These are phyloP conservation scores for Exaiptasia diaphana DNA, from an alignment of 64 coral and sea anemone genomes.

Conservation along the genomic window DNA sequence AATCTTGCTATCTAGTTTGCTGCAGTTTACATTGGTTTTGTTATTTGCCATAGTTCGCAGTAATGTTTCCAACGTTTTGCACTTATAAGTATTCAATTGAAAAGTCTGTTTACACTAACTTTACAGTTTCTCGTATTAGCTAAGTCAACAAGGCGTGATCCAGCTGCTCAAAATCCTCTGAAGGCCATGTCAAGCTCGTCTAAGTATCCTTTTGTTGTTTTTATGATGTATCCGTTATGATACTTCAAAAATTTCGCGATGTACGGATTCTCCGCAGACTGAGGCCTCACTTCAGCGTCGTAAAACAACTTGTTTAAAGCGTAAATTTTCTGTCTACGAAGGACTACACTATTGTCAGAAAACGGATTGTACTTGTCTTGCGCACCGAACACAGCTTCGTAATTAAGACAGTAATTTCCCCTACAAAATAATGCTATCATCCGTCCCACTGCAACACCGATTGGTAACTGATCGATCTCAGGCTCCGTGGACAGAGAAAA, in stretches of 20 bases:
- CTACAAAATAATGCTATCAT: conserved; percentile 53
- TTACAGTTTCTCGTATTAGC: too few relatives aligned
- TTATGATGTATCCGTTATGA: conserved; percentile 77
- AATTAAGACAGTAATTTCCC: conserved; percentile 63
- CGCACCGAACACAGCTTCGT: conserved; percentile 58
- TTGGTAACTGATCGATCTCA: conserved; percentile 58
- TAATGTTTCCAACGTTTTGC: too few relatives aligned
- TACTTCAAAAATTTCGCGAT: conserved; percentile 77
- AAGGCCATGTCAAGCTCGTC: conserved; percentile 63
- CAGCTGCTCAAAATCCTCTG: conserved; percentile 27
- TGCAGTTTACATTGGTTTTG: too few relatives aligned
- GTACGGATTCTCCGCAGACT: conserved; percentile 12
- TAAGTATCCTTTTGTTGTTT: conserved; percentile 69
- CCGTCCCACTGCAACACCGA: conserved; percentile 57
- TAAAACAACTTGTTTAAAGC: conserved; percentile 74
- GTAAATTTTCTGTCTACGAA: conserved; percentile 74
- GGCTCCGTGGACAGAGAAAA: conserved; percentile 63
- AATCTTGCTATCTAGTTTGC: too few relatives aligned
- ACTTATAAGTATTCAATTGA: too few relatives aligned
- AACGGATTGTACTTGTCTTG: conserved; percentile 78
- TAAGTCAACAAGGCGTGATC: too few relatives aligned
- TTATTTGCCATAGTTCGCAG: too few relatives aligned
- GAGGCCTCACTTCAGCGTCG: conserved; percentile 48
- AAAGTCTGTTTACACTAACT: too few relatives aligned
- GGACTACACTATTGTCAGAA: conserved; percentile 68